Base-by-base conservation (phyloP, 2,113 vertebrate species). In the Colossoma macropomum region DNA sequence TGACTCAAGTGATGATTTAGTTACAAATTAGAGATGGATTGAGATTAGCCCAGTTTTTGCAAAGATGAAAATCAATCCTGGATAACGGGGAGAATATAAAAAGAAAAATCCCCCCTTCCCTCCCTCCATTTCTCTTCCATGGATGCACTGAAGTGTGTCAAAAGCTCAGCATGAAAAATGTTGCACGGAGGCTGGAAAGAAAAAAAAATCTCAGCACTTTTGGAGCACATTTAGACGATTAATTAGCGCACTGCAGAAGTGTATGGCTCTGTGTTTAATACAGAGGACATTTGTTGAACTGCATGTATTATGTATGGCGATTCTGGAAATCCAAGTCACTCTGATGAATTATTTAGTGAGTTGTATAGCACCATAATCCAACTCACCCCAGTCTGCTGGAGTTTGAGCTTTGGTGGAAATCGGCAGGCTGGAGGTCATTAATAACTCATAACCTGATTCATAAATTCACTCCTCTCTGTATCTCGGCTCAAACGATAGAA, bases 261-360 rank as follows among this genome's bases (percentile, higher is more conserved):
- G 84, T 65, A 38, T 63, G 21, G 76, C 83, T 84, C 63, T 79
- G 65, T 89, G 81, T 86, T 84, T 84, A 79, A 89, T 75, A 88
- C 89, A 69, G 77, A 48, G 83, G 63, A 82, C 83, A 84, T 88
- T 85, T 84, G 86, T 91, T 70, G 75, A 91, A 80, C 84, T 79
- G 12, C 78, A 91, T 94, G 75, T 91, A 93, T 94, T 91, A 92
- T 93, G 91, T 79, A 92, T 89, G 69, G 48, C 60, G 68, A 83
- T 90, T 90, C 86, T 92, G 77, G 86, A 89, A 91, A 90, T 88
- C 78, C 78, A 88, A 91, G 87, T 90, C 91, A 89, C 82, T 78
- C 65, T 70, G 30, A 30, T 92, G 81, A 94, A 94, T 92, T 88
- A 92, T 93, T 90, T 15, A 93, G 65, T 52, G 70, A 74, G 68